Percentiles rank a stretch among this genome's conserved stretches.
Evolutionary conservation across 2,113 vertebrate species (phyloP).

Genomic region (Gymnocephalus cernua): DNA sequence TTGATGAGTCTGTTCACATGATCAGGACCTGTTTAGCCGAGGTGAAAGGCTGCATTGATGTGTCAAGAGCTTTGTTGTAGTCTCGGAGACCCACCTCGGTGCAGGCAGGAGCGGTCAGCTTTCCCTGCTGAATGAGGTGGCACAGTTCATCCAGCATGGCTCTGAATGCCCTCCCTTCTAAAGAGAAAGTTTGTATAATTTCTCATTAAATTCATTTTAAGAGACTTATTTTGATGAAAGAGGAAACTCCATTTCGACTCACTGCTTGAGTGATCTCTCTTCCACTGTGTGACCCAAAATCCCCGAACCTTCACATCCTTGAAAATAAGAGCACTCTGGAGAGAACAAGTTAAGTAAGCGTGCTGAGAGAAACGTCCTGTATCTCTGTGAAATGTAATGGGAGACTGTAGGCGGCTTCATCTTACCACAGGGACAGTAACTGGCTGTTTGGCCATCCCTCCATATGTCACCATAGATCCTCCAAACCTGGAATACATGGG

Average conservation of each 20-base stretch:
- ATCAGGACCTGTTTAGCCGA: constrained; percentile 93
- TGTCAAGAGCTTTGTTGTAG: constrained; percentile 85
- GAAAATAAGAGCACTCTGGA: constrained; percentile 95
- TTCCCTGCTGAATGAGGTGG: constrained; percentile 85
- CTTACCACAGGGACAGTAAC: constrained; percentile 93
- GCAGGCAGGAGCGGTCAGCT: constrained; percentile 86
- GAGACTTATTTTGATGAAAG: neutral
- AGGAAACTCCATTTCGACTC: constrained; percentile 52
- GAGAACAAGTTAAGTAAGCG: constrained; percentile 1
- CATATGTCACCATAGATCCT: constrained; percentile 96
- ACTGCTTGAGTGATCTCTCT: constrained; percentile 87
- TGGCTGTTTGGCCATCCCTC: constrained; percentile 97
- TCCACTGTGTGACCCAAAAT: constrained; percentile 97
- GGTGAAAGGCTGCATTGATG: constrained; percentile 87
- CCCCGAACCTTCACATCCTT: constrained; percentile 91
- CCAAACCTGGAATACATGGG: constrained; percentile 79
- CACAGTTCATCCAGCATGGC: constrained; percentile 89
- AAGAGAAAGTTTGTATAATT: neutral
- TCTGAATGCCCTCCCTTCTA: constrained; percentile 73
- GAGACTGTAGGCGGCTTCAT: neutral
- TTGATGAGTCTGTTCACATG: constrained; percentile 80
- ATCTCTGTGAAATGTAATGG: neutral
- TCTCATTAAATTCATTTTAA: neutral
- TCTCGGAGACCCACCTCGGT: constrained; percentile 84
- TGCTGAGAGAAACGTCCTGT: neutral